phyloP scores from a whole-genome alignment of 2,888 invertebrate genomes.

The Plagiodera versicolora region DNA sequence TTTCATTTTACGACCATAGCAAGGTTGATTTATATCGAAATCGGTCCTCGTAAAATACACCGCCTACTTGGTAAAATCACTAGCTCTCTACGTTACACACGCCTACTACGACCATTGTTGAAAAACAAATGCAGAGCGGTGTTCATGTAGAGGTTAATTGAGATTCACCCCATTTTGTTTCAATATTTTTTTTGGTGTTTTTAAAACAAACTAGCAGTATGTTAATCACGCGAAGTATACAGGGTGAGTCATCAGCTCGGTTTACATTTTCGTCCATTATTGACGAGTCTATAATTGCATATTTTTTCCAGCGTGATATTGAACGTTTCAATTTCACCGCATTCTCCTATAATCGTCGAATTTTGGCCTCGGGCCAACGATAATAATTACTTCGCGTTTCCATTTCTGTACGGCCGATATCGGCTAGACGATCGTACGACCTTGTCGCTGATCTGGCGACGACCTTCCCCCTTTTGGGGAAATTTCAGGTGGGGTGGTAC shows the following conservation, averaged over 20 bases:
- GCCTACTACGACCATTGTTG: background rate
- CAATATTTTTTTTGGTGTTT: too few species aligned
- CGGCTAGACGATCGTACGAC: constrained; percentile 16
- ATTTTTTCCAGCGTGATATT: background rate
- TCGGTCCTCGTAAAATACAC: background rate
- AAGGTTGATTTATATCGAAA: background rate
- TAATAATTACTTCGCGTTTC: background rate
- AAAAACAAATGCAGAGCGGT: too few species aligned
- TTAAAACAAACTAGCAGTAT: too few species aligned
- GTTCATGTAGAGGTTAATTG: too few species aligned
- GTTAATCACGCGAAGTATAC: too few species aligned
- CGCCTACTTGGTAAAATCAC: background rate
- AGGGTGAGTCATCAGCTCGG: too few species aligned
- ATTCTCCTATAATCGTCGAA: background rate
- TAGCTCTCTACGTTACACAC: background rate
- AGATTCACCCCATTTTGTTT: too few species aligned
- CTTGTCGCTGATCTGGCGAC: constrained; percentile 16
- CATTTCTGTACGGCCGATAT: constrained; percentile 10
- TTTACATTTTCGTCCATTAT: too few species aligned
- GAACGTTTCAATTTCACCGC: background rate
- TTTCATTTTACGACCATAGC: background rate
- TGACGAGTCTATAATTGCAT: too few species aligned
- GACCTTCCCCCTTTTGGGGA: constrained; percentile 24
- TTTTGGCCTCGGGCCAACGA: constrained; percentile 7
- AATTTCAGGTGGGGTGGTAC: background rate